These are phyloP conservation scores for Lasioglossum albipes DNA, from an alignment of 1,140 invertebrate genomes.

Conservation along the genomic window DNA sequence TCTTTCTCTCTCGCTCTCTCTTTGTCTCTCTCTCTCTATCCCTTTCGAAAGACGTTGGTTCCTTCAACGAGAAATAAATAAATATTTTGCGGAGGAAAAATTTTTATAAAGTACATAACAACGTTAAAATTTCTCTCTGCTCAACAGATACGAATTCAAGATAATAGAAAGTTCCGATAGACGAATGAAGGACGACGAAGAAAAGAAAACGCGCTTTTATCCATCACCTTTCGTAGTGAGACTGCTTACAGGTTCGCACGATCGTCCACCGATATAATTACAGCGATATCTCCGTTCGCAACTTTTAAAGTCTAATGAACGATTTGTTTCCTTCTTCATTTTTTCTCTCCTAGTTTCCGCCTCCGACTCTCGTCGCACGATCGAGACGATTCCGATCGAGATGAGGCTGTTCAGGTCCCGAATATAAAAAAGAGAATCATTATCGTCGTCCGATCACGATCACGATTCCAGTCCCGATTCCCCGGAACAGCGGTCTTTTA, in stretches of 20 bases:
- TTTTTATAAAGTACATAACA: slow-evolving; percentile 19
- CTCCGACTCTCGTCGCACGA: slow-evolving; percentile 30
- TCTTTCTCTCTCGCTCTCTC: no score
- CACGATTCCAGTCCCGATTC: slow-evolving; percentile 35
- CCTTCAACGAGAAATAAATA: slow-evolving; percentile 18
- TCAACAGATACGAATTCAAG: slow-evolving; percentile 2
- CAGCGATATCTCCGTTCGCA: slow-evolving; percentile 45
- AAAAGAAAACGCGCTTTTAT: neutral
- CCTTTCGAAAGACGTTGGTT: neutral
- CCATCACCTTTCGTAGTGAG: neutral
- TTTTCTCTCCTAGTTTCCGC: slow-evolving; percentile 64
- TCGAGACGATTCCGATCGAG: slow-evolving; percentile 30
- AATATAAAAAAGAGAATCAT: slow-evolving; percentile 67
- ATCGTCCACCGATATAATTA: slow-evolving; percentile 20
- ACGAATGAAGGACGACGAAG: neutral
- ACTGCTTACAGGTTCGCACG: slow-evolving; percentile 40
- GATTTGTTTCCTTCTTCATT: slow-evolving; percentile 57
- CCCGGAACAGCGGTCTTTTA: slow-evolving; percentile 3
- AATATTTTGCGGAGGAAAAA: neutral
- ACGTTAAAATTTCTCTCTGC: neutral
- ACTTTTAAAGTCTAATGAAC: slow-evolving; percentile 67
- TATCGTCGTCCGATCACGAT: slow-evolving; percentile 53
- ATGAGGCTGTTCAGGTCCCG: slow-evolving; percentile 77
- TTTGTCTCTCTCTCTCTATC: no score
- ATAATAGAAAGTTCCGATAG: neutral